Evolutionary conservation across 2,113 vertebrate genomes (phyloP).

Genomic region (Oreochromis tanganicae): DNA sequence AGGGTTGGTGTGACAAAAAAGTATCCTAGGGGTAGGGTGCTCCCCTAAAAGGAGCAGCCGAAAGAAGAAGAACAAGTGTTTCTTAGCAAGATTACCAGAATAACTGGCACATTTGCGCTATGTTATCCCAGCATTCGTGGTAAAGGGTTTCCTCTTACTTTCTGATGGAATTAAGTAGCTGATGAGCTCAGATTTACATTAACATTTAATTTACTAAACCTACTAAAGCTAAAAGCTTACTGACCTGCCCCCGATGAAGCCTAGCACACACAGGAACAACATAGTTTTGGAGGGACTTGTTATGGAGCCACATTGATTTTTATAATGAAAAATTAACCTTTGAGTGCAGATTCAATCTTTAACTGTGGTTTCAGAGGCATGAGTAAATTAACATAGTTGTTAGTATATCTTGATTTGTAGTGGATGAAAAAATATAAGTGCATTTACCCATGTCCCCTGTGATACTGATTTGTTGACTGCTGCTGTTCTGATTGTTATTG

Average conservation of each 20-base stretch:
- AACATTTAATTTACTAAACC: constrained; percentile 3
- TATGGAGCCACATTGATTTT: not conserved
- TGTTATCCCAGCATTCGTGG: not conserved
- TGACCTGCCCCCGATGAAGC: not conserved
- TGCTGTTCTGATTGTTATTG: too few species aligned
- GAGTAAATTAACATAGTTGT: not conserved
- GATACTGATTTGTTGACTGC: not conserved
- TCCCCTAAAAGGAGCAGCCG: not conserved
- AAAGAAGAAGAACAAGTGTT: not conserved
- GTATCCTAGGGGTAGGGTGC: not conserved
- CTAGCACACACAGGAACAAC: not conserved
- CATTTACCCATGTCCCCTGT: not conserved
- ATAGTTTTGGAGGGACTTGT: not conserved
- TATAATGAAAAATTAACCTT: not conserved
- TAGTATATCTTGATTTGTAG: not conserved
- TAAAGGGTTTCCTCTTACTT: not conserved
- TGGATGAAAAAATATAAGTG: not conserved
- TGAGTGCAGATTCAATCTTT: not conserved
- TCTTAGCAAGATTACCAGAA: not conserved
- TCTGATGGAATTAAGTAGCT: constrained; percentile 18
- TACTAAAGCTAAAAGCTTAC: constrained; percentile 7
- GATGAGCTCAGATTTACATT: constrained; percentile 26
- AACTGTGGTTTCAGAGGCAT: not conserved
- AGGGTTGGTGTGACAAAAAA: not conserved
- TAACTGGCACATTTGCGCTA: not conserved